Base-by-base conservation (phyloP, 2,888 invertebrate species). In the Perizoma flavofasciatum region DNA sequence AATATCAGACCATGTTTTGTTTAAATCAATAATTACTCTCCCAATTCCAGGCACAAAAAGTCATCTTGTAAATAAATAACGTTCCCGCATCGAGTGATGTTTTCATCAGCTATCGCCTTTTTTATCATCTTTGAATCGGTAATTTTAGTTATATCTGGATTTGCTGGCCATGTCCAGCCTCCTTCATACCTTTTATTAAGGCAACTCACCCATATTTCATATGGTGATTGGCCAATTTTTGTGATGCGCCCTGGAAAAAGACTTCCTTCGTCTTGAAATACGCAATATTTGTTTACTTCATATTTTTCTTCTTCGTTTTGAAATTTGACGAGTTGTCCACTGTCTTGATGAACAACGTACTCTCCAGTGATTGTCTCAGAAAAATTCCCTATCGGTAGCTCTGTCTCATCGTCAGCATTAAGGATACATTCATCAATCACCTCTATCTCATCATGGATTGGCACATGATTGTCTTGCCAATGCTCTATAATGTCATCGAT, bases 91-190 rank as follows among this genome's bases (percentile, higher is more conserved):
- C 53, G 61, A 56, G 61, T 56, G 49, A 65, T 61, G 47, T 61
- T 61, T 61, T 65, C 53, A 61, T 61, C 61, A 4, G 61, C 56
- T 46, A 56, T 56, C n/a, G 56, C 49, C 46, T 55, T 55, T 55
- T 45, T 49, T 55, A 55, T n/a, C 55, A 55, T 55, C 49, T 55
- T 55, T 37, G 49, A 39, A 49, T 55, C 49, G 49, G 58, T 49
- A 55, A 49, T 55, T 55, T 55, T 55, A 49, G 55, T 55, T 55
- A 55, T 39, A 55, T 60, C 60, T 11, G 56, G 63, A 48, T 63
- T 48, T 59, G 59, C 63, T 63, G 59, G 56, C 56, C 54, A 59
- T 56, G 43, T 59, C 63, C 59, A 63, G 49, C 63, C 63, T 56
- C 63, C 63, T 56, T 63, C 54, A 56, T 54, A 60, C 57, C 54